Percentiles rank a stretch among this genome's conserved stretches.
Evolutionary conservation across 2,888 invertebrate genomes (phyloP).

Genomic region (Sipunculus nudus): DNA sequence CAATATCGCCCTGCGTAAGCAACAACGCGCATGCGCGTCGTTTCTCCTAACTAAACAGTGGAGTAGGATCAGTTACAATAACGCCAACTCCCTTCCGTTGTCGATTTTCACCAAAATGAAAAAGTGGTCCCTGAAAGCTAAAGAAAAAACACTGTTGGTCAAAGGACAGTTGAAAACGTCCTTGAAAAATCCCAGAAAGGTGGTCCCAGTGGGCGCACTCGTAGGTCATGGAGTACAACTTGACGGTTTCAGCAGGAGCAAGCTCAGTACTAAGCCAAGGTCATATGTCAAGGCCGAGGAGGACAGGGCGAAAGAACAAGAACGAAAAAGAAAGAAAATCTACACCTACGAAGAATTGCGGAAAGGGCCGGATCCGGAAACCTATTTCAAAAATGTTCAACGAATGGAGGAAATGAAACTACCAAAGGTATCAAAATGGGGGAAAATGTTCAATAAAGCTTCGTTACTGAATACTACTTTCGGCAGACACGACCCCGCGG

Average conservation of each 20-base stretch:
- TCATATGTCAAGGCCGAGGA: background rate
- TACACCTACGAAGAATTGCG: background rate
- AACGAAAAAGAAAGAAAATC: background rate
- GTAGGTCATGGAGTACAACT: conserved; percentile 34
- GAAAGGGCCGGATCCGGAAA: conserved; percentile 46
- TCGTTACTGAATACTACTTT: background rate
- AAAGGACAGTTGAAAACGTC: conserved; percentile 57
- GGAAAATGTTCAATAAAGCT: conserved; percentile 5
- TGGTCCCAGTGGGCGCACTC: conserved; percentile 22
- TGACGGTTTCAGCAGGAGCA: conserved; percentile 30
- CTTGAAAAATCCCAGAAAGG: conserved; percentile 36
- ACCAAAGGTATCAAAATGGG: conserved; percentile 13
- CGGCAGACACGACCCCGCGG: background rate
- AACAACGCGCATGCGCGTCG: conserved; percentile 59
- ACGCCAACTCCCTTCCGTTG: conserved; percentile 48
- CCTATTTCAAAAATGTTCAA: conserved; percentile 46
- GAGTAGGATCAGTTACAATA: conserved; percentile 58
- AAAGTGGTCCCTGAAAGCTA: conserved; percentile 59
- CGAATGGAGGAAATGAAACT: background rate
- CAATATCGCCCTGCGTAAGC: conserved; percentile 58
- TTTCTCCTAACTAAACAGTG: conserved; percentile 65
- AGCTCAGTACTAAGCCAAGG: conserved; percentile 18
- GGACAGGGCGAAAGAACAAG: background rate
- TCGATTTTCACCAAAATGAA: conserved; percentile 56
- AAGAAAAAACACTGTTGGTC: conserved; percentile 51